Conservation (phyloP, 2,888 invertebrate species). For the Zygogramma bicolorata region DNA sequence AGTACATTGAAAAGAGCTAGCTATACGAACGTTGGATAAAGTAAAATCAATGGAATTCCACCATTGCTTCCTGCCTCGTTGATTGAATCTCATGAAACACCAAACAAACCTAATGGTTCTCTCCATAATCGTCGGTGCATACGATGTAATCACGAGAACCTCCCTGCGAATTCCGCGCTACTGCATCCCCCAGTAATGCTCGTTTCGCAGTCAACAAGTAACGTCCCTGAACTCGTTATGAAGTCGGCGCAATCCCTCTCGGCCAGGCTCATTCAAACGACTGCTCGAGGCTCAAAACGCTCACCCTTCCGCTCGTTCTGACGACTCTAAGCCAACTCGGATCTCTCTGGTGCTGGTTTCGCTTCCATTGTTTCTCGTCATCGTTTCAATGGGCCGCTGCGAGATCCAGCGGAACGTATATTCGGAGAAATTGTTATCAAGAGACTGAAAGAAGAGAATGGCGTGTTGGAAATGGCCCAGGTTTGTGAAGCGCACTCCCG, state of each 20-base stretch:
- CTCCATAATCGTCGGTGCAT: neutral
- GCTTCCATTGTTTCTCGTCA: neutral
- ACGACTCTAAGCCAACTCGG: slow-evolving; percentile 9
- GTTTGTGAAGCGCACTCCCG: neutral
- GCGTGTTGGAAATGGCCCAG: neutral
- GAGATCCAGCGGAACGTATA: neutral
- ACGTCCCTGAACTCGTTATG: neutral
- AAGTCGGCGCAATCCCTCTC: neutral
- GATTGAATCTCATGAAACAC: no score
- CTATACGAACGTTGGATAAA: no score
- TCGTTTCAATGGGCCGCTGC: neutral
- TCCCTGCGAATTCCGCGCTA: neutral
- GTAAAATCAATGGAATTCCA: neutral
- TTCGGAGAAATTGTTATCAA: neutral
- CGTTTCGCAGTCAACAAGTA: neutral
- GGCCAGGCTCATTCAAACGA: neutral
- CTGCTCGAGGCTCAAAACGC: no score
- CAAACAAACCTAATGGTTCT: neutral
- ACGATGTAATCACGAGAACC: neutral
- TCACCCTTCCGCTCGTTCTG: no score
- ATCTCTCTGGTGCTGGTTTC: neutral
- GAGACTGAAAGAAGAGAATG: neutral
- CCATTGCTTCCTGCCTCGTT: no score
- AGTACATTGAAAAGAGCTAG: no score
- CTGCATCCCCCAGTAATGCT: neutral